A percentile compares a stretch with the other conserved stretches of the same genome.
Conservation (phyloP, 2,888 invertebrate genomes). For the Stenchaetothrips biformis region DNA sequence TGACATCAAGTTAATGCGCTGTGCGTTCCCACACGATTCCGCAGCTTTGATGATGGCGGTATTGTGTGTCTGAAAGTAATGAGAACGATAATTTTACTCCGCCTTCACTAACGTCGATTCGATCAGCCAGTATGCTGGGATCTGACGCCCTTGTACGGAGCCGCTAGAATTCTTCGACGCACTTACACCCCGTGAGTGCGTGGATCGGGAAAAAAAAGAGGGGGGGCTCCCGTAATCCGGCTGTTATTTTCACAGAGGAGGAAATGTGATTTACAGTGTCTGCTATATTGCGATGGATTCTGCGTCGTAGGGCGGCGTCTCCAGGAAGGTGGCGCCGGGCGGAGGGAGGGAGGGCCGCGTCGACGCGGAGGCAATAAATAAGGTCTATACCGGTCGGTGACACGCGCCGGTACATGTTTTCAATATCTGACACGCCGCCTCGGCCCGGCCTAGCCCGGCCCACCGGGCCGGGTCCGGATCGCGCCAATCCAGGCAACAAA, state of each 20-base stretch:
- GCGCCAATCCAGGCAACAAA: neutral
- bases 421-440: slow-evolving; percentile 18
- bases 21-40: too few species aligned
- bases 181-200: too few species aligned
- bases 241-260: slow-evolving; percentile 16
- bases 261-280: slow-evolving; percentile 21
- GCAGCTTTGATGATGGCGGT: too few species aligned
- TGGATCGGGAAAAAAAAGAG: too few species aligned
- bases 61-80: too few species aligned
- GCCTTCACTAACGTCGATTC: too few species aligned
- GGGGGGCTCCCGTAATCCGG: neutral
- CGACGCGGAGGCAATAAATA: neutral
- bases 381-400: neutral
- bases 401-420: slow-evolving; percentile 2
- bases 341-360: neutral
- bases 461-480: neutral
- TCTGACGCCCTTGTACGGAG: neutral
- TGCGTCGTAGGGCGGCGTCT: neutral
- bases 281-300: neutral
- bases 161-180: neutral
- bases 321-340: neutral
- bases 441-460: neutral
- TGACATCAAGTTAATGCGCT: too few species aligned
- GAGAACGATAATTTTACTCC: too few species aligned
- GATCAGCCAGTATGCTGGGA: too few species aligned